Percentiles rank a stretch among this genome's conserved stretches.
phyloP scores from a whole-genome alignment of 2,113 vertebrate species.

The Lophochroa leadbeateri region DNA sequence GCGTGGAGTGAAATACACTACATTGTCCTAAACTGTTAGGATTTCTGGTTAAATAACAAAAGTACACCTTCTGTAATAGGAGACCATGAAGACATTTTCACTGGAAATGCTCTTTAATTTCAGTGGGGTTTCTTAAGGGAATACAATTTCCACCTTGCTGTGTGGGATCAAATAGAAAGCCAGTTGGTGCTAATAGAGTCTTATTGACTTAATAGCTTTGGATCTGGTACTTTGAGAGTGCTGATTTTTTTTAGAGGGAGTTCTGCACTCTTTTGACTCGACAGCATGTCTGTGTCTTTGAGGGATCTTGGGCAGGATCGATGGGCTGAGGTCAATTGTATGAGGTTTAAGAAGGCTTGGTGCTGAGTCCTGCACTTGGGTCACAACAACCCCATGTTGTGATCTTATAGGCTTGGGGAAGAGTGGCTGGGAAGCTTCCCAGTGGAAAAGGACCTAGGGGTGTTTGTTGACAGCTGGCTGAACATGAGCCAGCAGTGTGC shows the following conservation, averaged over 20 bases:
- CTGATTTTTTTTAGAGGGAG: neutral
- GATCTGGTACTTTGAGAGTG: neutral
- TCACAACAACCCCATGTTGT: rapidly evolving
- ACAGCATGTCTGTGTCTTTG: neutral
- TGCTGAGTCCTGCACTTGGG: neutral
- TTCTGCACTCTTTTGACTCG: neutral
- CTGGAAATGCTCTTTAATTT: neutral
- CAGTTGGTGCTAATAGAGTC: neutral
- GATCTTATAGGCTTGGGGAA: neutral
- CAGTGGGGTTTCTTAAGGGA: neutral
- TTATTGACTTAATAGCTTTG: neutral
- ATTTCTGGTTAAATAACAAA: neutral
- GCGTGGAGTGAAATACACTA: neutral
- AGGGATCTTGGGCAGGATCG: neutral
- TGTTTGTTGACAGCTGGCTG: neutral
- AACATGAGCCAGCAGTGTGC: neutral
- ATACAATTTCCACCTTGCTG: neutral
- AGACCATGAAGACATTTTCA: neutral
- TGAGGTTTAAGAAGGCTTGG: rapidly evolving
- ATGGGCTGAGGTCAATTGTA: neutral
- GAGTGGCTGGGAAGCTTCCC: neutral
- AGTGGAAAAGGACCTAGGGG: neutral
- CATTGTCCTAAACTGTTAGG: neutral
- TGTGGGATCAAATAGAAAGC: neutral
- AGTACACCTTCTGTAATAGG: neutral